Conservation (phyloP, 2,113 vertebrate species). For the Gallinago jamesoni region DNA sequence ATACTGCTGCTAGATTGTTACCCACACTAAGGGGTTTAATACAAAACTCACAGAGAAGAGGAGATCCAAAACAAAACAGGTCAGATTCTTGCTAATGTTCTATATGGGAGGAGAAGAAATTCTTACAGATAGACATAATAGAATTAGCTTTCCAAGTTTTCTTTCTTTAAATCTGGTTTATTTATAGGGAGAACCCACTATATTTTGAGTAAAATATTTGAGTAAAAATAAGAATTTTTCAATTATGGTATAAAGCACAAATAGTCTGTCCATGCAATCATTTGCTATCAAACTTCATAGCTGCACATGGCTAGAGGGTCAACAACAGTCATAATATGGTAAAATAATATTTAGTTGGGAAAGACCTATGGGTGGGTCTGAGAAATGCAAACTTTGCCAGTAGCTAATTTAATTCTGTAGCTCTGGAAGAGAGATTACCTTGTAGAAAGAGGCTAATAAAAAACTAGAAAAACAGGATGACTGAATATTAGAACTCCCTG, state of each 20-base stretch:
- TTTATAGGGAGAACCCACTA: neutral
- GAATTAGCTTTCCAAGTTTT: neutral
- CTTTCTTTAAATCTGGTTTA: neutral
- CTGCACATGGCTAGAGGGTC: neutral
- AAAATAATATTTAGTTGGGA: neutral
- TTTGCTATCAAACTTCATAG: neutral
- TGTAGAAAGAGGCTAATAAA: neutral
- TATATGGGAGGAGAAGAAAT: neutral
- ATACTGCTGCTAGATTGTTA: neutral
- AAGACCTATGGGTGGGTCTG: neutral
- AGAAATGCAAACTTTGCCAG: neutral
- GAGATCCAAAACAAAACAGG: neutral
- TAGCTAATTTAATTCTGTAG: neutral
- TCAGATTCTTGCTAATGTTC: neutral
- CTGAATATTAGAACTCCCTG: neutral
- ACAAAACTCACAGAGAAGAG: neutral
- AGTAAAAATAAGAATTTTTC: too few relatives aligned
- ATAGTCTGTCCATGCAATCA: neutral
- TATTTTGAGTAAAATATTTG: neutral
- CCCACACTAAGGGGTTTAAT: fast-evolving
- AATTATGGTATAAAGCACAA: neutral
- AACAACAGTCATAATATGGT: neutral
- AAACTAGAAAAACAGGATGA: neutral
- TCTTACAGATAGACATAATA: neutral
- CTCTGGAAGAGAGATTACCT: neutral